These are phyloP conservation scores for Dendrocopos noguchii DNA, from an alignment of 2,113 vertebrate species.

Conservation along the genomic window DNA sequence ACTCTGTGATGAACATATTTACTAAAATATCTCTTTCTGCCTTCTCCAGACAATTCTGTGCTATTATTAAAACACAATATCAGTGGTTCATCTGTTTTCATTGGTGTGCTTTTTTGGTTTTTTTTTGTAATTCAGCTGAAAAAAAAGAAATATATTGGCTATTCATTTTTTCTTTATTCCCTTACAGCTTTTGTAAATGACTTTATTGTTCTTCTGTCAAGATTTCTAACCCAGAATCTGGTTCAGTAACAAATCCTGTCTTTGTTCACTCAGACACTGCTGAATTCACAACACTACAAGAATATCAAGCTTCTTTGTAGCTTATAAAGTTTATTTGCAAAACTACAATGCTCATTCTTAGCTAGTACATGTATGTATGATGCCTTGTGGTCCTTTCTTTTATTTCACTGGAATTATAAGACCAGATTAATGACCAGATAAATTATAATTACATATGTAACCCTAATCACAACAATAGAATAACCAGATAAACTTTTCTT, in stretches of 20 bases:
- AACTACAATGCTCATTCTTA: neutral
- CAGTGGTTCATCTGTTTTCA: neutral
- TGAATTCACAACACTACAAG: neutral
- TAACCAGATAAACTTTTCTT: too few relatives aligned
- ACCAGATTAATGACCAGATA: neutral
- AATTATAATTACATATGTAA: too few relatives aligned
- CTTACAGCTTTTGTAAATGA: neutral
- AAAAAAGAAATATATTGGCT: neutral
- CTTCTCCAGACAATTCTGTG: neutral
- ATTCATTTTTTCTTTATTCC: neutral
- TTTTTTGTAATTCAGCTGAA: neutral
- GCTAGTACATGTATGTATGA: neutral
- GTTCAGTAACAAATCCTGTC: neutral
- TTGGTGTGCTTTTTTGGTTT: too few relatives aligned
- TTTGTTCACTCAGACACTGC: neutral
- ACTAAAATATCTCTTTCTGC: neutral
- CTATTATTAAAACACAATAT: neutral
- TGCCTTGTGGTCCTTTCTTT: neutral
- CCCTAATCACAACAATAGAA: too few relatives aligned
- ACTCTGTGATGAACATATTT: neutral
- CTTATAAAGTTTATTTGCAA: too few relatives aligned
- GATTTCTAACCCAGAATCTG: neutral
- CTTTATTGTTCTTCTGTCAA: neutral
- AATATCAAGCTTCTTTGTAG: neutral
- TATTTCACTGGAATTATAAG: neutral